phyloP scores from a whole-genome alignment of 2,113 vertebrate genomes.

The Oryctolagus cuniculus region mOryCun1.1 NC_091443.1:79609001-79609500 shows the following conservation, averaged over 20 bases:
- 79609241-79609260: not conserved
- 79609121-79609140: not conserved
- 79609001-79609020: not conserved
- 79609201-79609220: not conserved
- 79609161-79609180: not conserved
- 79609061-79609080: constrained; percentile 1
- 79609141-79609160: not conserved
- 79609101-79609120: not conserved
- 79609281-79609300: not conserved
- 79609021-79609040: not conserved
- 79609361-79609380: not conserved
- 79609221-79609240: not conserved
- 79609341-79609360: not conserved
- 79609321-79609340: not conserved
- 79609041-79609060: not conserved
- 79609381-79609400: not conserved
- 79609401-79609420: not conserved
- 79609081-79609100: not conserved
- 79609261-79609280: not conserved
- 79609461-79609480: not conserved
- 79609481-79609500: not conserved
- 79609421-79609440: too few relatives aligned
- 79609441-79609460: not conserved
- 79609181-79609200: not conserved
- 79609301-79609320: not conserved